Evolutionary conservation across 2,797 vertebrate genomes (phyloP).

Genomic region (Syngnathus acus): DNA sequence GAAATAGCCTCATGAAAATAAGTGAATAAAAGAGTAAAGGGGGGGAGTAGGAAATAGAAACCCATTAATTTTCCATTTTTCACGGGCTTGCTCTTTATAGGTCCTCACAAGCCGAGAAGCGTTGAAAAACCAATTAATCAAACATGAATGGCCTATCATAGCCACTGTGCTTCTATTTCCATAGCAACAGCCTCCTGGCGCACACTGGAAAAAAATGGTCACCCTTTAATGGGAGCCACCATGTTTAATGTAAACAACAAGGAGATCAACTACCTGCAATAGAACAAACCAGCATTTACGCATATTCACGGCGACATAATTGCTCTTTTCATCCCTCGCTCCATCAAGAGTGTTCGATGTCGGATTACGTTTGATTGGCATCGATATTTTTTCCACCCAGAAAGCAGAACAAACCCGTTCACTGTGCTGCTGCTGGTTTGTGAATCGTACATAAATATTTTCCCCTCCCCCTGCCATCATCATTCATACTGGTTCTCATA

Average conservation of each 20-base stretch:
- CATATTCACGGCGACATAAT: background rate
- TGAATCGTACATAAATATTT: background rate
- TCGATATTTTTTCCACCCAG: background rate
- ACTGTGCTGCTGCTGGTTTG: background rate
- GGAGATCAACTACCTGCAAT: constrained; percentile 34
- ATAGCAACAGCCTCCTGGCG: constrained; percentile 74
- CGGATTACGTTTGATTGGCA: background rate
- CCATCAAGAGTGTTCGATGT: background rate
- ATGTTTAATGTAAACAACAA: constrained; percentile 72
- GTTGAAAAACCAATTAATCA: constrained; percentile 82
- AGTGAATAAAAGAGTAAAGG: constrained; percentile 15
- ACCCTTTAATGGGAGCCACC: constrained; percentile 70
- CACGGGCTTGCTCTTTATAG: constrained; percentile 72
- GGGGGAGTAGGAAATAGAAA: constrained; percentile 55
- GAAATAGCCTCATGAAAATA: constrained; percentile 56
- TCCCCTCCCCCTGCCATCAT: background rate
- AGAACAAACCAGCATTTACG: background rate
- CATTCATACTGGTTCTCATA: background rate
- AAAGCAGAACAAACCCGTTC: constrained; percentile 1
- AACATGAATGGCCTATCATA: constrained; percentile 80
- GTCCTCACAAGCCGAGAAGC: constrained; percentile 73
- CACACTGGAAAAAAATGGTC: constrained; percentile 53
- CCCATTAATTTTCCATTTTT: constrained; percentile 75
- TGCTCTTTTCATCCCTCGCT: background rate
- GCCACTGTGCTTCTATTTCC: constrained; percentile 71